These are phyloP conservation scores for Hemicentrotus pulcherrimus DNA, from an alignment of 35 echinoderm and acorn worm species.

Conservation along the genomic window DNA sequence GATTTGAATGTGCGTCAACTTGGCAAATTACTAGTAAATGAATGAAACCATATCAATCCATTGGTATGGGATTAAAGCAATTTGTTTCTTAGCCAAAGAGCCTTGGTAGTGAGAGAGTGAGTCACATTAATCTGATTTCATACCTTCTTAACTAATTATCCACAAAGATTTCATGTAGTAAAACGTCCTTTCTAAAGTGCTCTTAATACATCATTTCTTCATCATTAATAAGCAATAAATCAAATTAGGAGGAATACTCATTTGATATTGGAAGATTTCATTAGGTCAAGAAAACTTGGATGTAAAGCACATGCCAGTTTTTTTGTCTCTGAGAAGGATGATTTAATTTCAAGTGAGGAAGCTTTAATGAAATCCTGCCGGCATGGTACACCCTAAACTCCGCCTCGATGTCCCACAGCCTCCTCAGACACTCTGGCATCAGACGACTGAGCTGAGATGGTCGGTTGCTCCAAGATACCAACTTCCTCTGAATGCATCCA, in stretches of 20 bases:
- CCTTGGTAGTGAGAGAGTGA: background rate
- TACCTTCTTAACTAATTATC: background rate
- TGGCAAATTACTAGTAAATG: background rate
- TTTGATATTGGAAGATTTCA: background rate
- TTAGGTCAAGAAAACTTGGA: background rate
- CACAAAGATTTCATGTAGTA: background rate
- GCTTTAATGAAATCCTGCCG: background rate
- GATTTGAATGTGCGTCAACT: background rate
- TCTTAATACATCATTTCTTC: background rate
- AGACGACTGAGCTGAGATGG: background rate
- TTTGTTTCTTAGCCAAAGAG: background rate
- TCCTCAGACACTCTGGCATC: background rate
- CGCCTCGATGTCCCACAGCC: background rate
- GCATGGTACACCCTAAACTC: background rate
- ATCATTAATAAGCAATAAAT: background rate
- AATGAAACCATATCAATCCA: background rate
- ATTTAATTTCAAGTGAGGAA: background rate
- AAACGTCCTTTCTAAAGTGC: background rate
- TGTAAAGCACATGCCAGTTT: background rate
- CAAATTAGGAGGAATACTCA: background rate
- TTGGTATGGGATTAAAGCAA: background rate
- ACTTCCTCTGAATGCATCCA: background rate
- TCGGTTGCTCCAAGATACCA: background rate
- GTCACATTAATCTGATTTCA: background rate
- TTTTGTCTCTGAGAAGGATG: background rate